Conservation (phyloP, 1,140 invertebrate species). For the Drosophila kohkoa region DNA sequence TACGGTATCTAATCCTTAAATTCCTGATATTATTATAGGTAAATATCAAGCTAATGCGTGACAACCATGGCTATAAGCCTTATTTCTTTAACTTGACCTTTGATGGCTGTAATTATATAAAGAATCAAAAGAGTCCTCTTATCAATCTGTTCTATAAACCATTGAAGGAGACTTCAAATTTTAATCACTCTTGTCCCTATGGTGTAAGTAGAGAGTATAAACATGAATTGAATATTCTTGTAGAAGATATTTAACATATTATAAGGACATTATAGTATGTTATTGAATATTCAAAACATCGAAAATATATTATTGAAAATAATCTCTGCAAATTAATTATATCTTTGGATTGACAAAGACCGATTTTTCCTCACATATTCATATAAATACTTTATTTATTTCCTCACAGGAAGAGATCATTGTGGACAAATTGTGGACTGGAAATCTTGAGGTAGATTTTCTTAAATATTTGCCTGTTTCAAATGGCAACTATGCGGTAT, state of each 20-base stretch:
- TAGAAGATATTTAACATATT: too few species aligned
- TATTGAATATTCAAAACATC: too few species aligned
- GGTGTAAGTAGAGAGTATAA: slow-evolving; percentile 32
- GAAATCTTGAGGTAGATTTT: not conserved
- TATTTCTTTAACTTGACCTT: slow-evolving; percentile 21
- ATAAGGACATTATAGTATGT: too few species aligned
- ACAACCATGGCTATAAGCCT: slow-evolving; percentile 35
- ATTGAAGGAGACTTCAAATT: slow-evolving; percentile 9
- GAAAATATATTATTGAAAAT: too few species aligned
- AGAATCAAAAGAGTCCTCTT: slow-evolving; percentile 2
- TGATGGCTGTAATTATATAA: slow-evolving; percentile 30
- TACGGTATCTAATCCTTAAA: not conserved
- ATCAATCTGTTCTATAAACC: not conserved
- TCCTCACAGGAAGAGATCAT: not conserved
- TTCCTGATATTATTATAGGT: not conserved
- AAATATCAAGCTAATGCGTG: not conserved
- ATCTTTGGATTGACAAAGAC: too few species aligned
- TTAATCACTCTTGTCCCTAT: slow-evolving; percentile 46
- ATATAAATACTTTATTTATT: not conserved
- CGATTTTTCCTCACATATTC: too few species aligned
- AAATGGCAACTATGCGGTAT: not conserved
- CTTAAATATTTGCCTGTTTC: not conserved
- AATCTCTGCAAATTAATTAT: too few species aligned
- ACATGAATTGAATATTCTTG: slow-evolving; percentile 40
- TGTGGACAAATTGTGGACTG: slow-evolving; percentile 5